Base-by-base conservation (phyloP, 2,888 invertebrate species). In the Eupithecia exiguata region DNA sequence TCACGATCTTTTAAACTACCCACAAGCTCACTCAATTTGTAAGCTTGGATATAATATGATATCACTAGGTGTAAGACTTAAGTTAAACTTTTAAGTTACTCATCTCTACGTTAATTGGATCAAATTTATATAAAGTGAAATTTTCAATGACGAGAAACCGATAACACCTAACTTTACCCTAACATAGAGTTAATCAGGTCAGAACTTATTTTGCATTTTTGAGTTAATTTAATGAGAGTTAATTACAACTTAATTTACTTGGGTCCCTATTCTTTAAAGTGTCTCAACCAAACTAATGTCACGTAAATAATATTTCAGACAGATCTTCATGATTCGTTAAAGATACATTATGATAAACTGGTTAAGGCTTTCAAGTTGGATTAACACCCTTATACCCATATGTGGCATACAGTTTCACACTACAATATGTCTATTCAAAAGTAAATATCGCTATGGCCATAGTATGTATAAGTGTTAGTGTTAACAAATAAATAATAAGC, bases 1-100 rank as follows among this genome's bases (percentile, higher is more conserved):
- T 83, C 49, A 53, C 49, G 46, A 46, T 46, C 82, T 84, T 35
- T 36, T 85, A 88, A 88, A 70, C 53, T 53, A 21, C 53, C 21
- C 21, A 62, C 43, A n/a, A 65, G 18, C 18, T 21, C 12, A 38
- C 38, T 25, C 14, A 25, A 38, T n/a, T 65, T n/a, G 35, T n/a
- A 63, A 30, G 1, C 5, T n/a, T 49, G n/a, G 12, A 21, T 21
- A 21, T 21, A 53, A 21, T 53, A 9, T n/a, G 49, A 2, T n/a
- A 49, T 49, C 46, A 18, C 18, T 16, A 18, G 16, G 46, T 40
- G 10, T 40, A 14, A 12, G 40, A 14, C 40, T 40, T 40, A 14
- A 10, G 40, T 7, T 49, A n/a, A 49, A 49, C 49, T 49, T 49
- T 7, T 0, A 49, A 49, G n/a, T 21, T 6, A 49, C 49, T 49